Evolutionary conservation across 2,888 invertebrate species (phyloP), one percentile per base, ranked within the genome.

Genomic region (Helobdella robusta): DNA sequence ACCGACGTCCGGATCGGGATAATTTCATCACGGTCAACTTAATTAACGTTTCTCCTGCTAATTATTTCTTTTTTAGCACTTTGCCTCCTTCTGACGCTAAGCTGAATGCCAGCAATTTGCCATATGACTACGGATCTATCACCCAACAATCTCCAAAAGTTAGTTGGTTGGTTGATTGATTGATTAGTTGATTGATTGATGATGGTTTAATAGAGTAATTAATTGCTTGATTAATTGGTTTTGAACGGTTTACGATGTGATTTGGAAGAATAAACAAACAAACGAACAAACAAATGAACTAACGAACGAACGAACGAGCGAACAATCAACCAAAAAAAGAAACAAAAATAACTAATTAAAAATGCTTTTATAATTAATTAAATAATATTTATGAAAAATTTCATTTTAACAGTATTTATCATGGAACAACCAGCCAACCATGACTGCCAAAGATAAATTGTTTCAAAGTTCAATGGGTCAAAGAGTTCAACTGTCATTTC

Each of bases 381-480:
- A 28, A 25, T 11, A 35, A 59, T 35, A 35, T 23, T 18, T 18
- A 8, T 52, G 11, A 11, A 52, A 11, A n/a, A 52, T 36, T 36
- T 52, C 6, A 8, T 20, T 32, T 18, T 20, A 2, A 48, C 62
- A 62, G 62, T 62, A 48, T 25, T 28, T 62, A 23, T 70, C 71
- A 11, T 11, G 44, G 25, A 72, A 69, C 59, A 67, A 66, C 11
- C 25, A 58, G 2, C 44, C 61, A 44, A 70, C 69, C 2, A 65
- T 72, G 64, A 48, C 64, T 54, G 46, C 72, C 2, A 15, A 65
- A 32, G 62, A 72, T 32, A 66, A 68, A 8, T 50, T 68, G 23
- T 70, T 65, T 52, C 71, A 72, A 59, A 36, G 30, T 8, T 67
- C 46, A 56, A 69, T 72, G 68, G 72, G 72, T 2, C 72, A 72